A percentile compares a stretch with the other conserved stretches of the same genome.
Conservation (phyloP, 1,140 invertebrate species). For the Nasonia giraulti region DNA sequence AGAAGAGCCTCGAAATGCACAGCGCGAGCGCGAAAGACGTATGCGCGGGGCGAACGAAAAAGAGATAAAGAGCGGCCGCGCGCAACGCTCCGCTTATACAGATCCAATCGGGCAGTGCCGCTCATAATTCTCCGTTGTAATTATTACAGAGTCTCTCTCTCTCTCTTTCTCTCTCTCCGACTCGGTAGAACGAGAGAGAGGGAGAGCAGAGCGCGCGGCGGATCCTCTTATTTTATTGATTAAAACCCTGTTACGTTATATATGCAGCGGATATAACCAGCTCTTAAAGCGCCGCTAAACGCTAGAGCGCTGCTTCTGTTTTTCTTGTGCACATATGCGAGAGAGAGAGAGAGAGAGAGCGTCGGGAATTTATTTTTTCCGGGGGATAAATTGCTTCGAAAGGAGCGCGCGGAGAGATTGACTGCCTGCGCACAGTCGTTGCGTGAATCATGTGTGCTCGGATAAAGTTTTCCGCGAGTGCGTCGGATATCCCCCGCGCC, state of each 20-base stretch:
- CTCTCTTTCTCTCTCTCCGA: neutral
- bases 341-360: too few species aligned
- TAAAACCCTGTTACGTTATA: constrained; percentile 55
- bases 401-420: too few species aligned
- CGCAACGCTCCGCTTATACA: too few species aligned
- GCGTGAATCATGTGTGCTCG: too few species aligned
- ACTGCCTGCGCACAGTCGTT: too few species aligned
- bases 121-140: constrained; percentile 71
- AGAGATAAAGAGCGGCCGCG: constrained; percentile 46
- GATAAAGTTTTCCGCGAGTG: too few species aligned
- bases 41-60: constrained; percentile 34
- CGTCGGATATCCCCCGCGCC: too few species aligned
- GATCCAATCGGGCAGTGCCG: constrained; percentile 69
- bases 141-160: constrained; percentile 60
- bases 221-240: constrained; percentile 71
- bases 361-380: neutral
- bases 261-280: neutral
- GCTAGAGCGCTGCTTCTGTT: constrained; percentile 8
- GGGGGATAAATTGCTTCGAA: neutral
- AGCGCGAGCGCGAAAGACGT: constrained; percentile 18
- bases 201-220: neutral
- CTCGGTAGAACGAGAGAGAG: constrained; percentile 45
- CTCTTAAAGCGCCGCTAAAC: neutral
- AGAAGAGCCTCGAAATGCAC: neutral
- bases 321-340: neutral